A percentile compares a stretch with the other conserved stretches of the same genome.
Conservation (phyloP, 2,888 invertebrate genomes). For the Tetanocera ferruginea region DNA sequence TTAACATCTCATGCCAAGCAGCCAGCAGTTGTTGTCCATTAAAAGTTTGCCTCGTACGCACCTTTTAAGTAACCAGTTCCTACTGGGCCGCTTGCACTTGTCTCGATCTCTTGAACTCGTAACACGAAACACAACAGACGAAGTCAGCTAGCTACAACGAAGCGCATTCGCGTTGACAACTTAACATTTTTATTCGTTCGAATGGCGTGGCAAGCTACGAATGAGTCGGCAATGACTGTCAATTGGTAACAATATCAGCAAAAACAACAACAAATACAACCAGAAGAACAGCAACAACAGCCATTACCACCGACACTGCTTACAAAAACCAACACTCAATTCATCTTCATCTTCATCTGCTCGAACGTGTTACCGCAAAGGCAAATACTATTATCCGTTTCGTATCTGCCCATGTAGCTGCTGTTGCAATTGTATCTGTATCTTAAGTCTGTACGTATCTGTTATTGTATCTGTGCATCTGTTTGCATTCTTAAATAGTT, state of each 20-base stretch:
- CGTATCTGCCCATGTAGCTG: background rate
- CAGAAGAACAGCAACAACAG: background rate
- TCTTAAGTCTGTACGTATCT: background rate
- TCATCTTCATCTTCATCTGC: constrained; percentile 13
- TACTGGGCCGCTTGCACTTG: constrained; percentile 1
- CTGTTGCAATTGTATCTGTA: background rate
- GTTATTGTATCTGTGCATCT: background rate
- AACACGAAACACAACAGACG: background rate
- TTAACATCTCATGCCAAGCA: constrained; percentile 25
- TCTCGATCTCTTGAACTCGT: constrained; percentile 27
- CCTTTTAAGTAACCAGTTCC: too few species aligned
- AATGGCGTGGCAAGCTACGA: background rate
- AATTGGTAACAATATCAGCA: background rate
- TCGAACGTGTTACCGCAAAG: background rate
- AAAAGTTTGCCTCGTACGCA: background rate
- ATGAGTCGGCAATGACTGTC: background rate
- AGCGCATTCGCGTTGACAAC: constrained; percentile 37
- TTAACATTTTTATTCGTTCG: constrained; percentile 19
- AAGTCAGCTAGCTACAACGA: constrained; percentile 18
- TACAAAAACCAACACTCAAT: constrained; percentile 16
- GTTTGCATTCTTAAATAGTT: constrained; percentile 21
- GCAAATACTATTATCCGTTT: background rate
- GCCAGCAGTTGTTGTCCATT: background rate
- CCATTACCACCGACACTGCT: background rate
- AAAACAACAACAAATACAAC: background rate